Evolutionary conservation across 2,888 invertebrate genomes (phyloP), one percentile per base, ranked within the genome.

Genomic region (Oscheius sp.): DNA sequence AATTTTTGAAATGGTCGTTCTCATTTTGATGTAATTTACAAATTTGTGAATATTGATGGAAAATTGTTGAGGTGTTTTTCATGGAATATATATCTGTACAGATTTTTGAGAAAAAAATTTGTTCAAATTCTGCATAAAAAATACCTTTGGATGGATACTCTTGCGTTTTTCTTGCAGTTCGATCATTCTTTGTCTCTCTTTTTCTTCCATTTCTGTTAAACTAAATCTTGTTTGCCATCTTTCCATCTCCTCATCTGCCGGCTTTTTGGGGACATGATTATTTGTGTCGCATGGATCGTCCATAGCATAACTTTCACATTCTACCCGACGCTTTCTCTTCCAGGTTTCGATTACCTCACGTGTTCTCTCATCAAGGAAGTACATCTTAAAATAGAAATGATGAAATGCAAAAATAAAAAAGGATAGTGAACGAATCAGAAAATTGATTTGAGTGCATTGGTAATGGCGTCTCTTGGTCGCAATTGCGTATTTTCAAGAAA

Each of bases 191-290:
- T 63, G 32, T 49, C 22, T 24, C 36, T 36, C 45, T 51, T 38
- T 49, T 49, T 38, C 41, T 33, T 54, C 17, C 14, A 17, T 45
- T 44, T 47, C 44, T 41, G 38, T 8, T 14, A 20, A n/a, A 17
- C 38, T 45, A 26, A 38, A 65, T 73, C 70, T 28, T 56, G 30
- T 41, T 57, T 49, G 20, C 30, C 20, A 30, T 41, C 57, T n/a
- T 8, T 63, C 50, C 2, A 12, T 30, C 33, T 49, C 26, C n/a
- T 45, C 28, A 38, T 30, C 20, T 38, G 26, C 41, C 47, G 24
- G 24, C 56, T 33, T 32, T 59, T n/a, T n/a, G n/a, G n/a, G n/a
- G n/a, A n/a, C n/a, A n/a, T n/a, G n/a, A n/a, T n/a, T n/a, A n/a
- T n/a, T n/a, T n/a, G n/a, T n/a, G n/a, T 41, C 41, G 3, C 20